Evolutionary conservation across 2,888 invertebrate genomes (phyloP).

Genomic region (Drosophila peninsularis): DNA sequence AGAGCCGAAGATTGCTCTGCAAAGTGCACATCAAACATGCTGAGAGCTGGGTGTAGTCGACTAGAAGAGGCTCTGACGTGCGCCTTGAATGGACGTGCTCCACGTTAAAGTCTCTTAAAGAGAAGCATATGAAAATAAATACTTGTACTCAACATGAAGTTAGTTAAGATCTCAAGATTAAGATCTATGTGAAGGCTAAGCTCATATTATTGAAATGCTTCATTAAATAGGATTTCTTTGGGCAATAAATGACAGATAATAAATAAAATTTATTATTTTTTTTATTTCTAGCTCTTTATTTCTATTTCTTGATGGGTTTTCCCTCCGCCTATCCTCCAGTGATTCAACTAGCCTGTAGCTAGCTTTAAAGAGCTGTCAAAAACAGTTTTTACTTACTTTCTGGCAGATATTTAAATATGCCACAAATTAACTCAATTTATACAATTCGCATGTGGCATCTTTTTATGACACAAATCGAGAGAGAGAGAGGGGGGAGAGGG

Average conservation of each 20-base stretch:
- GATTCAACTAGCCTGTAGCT: too few species aligned
- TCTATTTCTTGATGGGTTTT: too few species aligned
- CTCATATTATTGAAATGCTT: background rate
- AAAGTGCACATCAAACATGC: constrained; percentile 1
- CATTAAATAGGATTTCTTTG: too few species aligned
- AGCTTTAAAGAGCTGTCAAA: background rate
- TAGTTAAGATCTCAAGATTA: background rate
- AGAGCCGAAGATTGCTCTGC: background rate
- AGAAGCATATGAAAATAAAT: background rate
- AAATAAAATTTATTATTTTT: too few species aligned
- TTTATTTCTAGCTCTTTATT: too few species aligned
- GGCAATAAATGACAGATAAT: too few species aligned
- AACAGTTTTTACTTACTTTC: background rate
- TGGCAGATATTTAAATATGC: constrained; percentile 4
- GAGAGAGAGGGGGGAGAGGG: background rate
- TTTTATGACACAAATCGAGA: background rate
- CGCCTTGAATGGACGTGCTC: too few species aligned
- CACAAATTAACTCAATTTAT: constrained; percentile 23
- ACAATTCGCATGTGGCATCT: background rate
- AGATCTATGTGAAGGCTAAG: background rate
- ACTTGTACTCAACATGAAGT: background rate
- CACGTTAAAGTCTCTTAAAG: background rate
- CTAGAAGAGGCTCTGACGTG: background rate
- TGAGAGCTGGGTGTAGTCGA: background rate
- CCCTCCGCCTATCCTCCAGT: too few species aligned